Evolutionary conservation across 2,888 invertebrate species (phyloP), one percentile per base, ranked within the genome.

Genomic region (Priocnemis perturbator): DNA sequence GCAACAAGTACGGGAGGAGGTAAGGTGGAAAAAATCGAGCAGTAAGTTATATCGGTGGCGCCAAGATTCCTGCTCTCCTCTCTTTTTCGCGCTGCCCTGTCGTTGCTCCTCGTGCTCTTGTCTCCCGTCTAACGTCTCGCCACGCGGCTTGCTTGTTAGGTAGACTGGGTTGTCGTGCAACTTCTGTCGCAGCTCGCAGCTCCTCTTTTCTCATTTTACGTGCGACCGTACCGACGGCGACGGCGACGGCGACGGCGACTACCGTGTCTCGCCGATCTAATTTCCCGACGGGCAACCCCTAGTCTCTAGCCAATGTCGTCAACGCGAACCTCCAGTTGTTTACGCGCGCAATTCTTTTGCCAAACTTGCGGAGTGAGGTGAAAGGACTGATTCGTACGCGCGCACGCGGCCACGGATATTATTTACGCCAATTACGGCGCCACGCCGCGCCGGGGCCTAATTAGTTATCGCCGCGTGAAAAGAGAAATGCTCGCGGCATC

Each of bases 351-450:
- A 37, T 37, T 37, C 37, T 37, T 37, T 37, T 11, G 37, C 11
- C 14, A 37, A 11, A 37, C 37, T 3, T 3, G 7, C 37, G 11
- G 37, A 11, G 11, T 37, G 26, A 26, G 26, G 26, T 26, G 26
- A 26, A 26, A 26, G 26, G 5, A 26, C 26, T n/a, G n/a, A n/a
- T n/a, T n/a, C n/a, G n/a, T n/a, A n/a, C n/a, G n/a, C n/a, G n/a
- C n/a, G n/a, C n/a, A 57, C 53, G 62, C 15, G 61, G 57, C 57
- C 55, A 58, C 64, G 55, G 64, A 71, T 74, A 69, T 74, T 75
- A 71, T 74, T 71, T 67, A 74, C 64, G 52, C 71, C 74, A 74
- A 71, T 74, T 71, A 71, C 53, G 60, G 69, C 66, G 60, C 61
- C 67, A 30, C 37, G 37, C 53, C 57, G 69, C 66, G 60, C 61